Conservation (phyloP, 2,113 vertebrate genomes). For the Thermophis baileyi region DNA sequence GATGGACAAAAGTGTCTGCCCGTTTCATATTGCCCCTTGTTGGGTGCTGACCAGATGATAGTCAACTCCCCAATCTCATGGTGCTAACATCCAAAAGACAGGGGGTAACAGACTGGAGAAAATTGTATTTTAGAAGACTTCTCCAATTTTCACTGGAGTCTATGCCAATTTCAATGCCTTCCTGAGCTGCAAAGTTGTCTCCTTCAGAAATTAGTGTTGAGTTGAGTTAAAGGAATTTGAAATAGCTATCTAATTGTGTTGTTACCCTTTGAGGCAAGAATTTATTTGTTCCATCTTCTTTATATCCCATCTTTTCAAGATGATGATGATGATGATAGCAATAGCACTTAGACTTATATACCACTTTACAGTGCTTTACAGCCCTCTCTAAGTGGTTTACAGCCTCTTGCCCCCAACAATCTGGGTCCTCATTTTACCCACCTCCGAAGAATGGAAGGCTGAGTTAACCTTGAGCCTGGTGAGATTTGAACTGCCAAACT, state of each 20-base stretch:
- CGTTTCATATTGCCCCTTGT: neutral
- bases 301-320: neutral
- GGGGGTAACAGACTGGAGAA: neutral
- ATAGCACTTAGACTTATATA: no score
- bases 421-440: no score
- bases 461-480: no score
- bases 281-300: neutral
- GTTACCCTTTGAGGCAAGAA: neutral
- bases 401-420: no score
- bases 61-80: neutral
- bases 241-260: accelerated
- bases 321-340: no score
- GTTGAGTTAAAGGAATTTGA: neutral
- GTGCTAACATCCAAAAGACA: neutral
- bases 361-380: no score
- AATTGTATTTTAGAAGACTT: neutral
- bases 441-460: no score
- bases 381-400: no score
- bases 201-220: neutral
- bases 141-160: neutral
- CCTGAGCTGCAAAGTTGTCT: neutral
- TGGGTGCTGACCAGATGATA: neutral
- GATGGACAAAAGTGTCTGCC: neutral
- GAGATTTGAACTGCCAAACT: no score
- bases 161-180: neutral